Evolutionary conservation across 2,113 vertebrate genomes (phyloP), one percentile per base, ranked within the genome.

Genomic region (Phrynosoma blainvillii): DNA sequence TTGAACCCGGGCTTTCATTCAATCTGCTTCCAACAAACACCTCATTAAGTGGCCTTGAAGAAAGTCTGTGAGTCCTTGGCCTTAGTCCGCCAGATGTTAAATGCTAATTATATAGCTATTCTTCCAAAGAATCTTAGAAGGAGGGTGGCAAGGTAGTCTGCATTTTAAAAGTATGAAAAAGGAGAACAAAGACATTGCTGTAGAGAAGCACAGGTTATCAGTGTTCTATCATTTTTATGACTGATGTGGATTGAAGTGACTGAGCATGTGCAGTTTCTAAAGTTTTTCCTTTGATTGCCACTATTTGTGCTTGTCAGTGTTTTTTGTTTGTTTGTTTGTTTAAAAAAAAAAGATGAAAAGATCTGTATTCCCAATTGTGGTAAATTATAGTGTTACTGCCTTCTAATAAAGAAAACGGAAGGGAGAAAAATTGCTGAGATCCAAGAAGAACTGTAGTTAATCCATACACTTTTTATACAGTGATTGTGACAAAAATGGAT

Each of bases 401-500:
- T 47, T 20, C 23, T 85, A 65, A 78, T 80, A 78, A 77, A 18
- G 84, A 83, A 87, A 92, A 85, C 62, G 74, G 81, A 1, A 78
- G 88, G 59, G 18, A 42, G 40, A 75, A 52, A 82, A 32, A 56
- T 75, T 11, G 9, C 42, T 47, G 40, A 93, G 79, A 40, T 92
- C 91, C 92, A 92, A 93, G 10, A 95, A 91, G 93, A 96, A 96
- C 87, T 88, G 86, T 79, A 90, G 93, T 95, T 91, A 94, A 96
- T 93, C 93, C 76, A 90, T 65, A 80, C 90, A 76, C 81, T 96
- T 96, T 96, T 92, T 88, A 93, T 95, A 94, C 87, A 93, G 94
- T 94, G 95, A 94, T 93, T 95, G 95, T 95, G 95, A 95, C 96
- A 95, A 95, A 62, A 96, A 96, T 0, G 76, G 86, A 94, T 90